Conservation (phyloP, 2,888 invertebrate genomes). For the Julus scandinavius region DNA sequence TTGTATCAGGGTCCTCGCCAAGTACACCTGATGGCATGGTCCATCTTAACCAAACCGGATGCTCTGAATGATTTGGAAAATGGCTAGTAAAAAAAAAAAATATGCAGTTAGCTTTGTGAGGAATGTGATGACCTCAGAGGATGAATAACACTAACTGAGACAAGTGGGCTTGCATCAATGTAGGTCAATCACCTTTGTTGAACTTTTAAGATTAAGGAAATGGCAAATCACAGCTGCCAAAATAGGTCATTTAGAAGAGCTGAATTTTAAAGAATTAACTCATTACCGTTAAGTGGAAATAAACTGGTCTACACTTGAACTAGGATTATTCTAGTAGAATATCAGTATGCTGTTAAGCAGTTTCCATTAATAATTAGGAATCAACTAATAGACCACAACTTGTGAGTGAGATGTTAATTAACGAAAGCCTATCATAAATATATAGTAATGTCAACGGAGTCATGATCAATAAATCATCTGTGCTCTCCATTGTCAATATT, state of each 20-base stretch:
- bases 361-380: no score
- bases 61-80: constrained; percentile 58
- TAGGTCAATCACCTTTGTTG: background rate
- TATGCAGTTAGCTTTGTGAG: constrained; percentile 4
- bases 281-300: background rate
- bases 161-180: background rate
- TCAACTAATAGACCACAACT: no score
- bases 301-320: no score
- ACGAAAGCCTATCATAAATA: no score
- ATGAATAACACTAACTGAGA: background rate
- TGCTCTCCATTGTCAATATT: background rate
- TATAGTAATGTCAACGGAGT: background rate
- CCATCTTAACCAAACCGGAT: constrained; percentile 56
- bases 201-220: constrained; percentile 2
- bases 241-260: background rate
- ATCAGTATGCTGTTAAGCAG: background rate
- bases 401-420: no score
- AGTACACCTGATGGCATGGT: background rate
- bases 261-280: background rate
- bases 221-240: background rate
- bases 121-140: background rate
- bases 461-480: background rate
- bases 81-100: constrained; percentile 55
- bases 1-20: background rate
- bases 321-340: background rate